Percentiles rank a stretch among this genome's conserved stretches.
Evolutionary conservation across 2,113 vertebrate species (phyloP).

Genomic region (Psammodynastes pulverulentus): DNA sequence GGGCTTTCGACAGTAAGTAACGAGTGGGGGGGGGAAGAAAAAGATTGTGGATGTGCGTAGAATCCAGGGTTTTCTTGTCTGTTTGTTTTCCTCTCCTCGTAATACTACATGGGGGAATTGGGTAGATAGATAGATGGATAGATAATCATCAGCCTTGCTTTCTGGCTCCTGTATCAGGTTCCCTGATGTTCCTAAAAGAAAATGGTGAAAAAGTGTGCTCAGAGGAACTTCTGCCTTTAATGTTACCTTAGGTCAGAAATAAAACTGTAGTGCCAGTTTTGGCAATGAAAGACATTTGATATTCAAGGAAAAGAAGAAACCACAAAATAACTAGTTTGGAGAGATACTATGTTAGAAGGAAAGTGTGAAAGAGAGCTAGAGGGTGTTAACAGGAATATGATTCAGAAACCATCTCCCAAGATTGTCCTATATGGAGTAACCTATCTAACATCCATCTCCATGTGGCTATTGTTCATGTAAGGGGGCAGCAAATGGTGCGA

Average conservation of each 20-base stretch:
- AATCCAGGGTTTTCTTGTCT: not conserved
- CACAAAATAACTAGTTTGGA: not conserved
- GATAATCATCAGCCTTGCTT: not conserved
- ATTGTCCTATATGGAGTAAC: not conserved
- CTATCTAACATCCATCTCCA: not conserved
- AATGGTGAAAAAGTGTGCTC: not conserved
- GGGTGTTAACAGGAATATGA: not conserved
- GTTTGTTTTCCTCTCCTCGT: not conserved
- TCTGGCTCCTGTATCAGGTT: not conserved
- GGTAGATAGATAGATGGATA: not conserved
- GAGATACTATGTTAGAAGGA: not conserved
- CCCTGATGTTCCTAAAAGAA: not conserved
- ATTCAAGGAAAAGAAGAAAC: not conserved
- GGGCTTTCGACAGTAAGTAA: constrained; percentile 5
- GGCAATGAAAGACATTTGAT: not conserved
- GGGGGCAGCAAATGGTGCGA: no score
- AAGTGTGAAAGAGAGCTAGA: not conserved
- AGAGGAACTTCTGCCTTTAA: not conserved
- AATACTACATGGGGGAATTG: not conserved
- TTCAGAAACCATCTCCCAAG: not conserved
- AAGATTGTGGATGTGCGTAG: not conserved
- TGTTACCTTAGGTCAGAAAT: not conserved
- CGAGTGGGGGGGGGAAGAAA: not conserved
- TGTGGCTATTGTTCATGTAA: not conserved
- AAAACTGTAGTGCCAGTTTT: not conserved